phyloP scores from a whole-genome alignment of 1,140 invertebrate genomes.

The Monomorium pharaonis region DNA sequence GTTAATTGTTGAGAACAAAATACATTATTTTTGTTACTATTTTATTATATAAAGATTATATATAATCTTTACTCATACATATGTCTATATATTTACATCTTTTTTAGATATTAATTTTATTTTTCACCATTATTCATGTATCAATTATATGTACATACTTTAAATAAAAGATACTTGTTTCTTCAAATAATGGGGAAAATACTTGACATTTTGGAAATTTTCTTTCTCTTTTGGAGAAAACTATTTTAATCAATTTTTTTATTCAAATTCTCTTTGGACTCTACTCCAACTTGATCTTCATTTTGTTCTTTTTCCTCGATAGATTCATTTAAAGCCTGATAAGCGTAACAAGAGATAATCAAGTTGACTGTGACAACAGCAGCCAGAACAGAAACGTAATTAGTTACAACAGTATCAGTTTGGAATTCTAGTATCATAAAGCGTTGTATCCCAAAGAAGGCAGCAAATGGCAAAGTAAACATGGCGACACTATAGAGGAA shows the following conservation, averaged over 20 bases:
- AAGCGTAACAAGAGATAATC: conserved; percentile 92
- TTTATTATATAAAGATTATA: conserved; percentile 1
- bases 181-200: neutral
- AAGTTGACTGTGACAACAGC: conserved; percentile 92
- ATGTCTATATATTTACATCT: conserved; percentile 32
- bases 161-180: neutral
- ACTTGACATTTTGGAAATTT: neutral
- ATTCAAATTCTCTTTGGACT: conserved; percentile 59
- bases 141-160: neutral
- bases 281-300: neutral
- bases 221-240: neutral
- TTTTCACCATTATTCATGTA: neutral
- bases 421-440: conserved; percentile 88
- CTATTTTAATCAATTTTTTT: conserved; percentile 42
- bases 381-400: conserved; percentile 90
- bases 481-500: conserved; percentile 92
- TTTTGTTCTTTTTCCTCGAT: conserved; percentile 79
- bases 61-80: conserved; percentile 25
- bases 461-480: conserved; percentile 92
- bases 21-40: neutral
- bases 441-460: conserved; percentile 90
- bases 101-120: neutral
- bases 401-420: conserved; percentile 87
- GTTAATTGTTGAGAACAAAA: neutral
- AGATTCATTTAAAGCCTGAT: conserved; percentile 90